A percentile compares a stretch with the other conserved stretches of the same genome.
Evolutionary conservation across 2,113 vertebrate species (phyloP).

Genomic region (Urocolius indicus): DNA sequence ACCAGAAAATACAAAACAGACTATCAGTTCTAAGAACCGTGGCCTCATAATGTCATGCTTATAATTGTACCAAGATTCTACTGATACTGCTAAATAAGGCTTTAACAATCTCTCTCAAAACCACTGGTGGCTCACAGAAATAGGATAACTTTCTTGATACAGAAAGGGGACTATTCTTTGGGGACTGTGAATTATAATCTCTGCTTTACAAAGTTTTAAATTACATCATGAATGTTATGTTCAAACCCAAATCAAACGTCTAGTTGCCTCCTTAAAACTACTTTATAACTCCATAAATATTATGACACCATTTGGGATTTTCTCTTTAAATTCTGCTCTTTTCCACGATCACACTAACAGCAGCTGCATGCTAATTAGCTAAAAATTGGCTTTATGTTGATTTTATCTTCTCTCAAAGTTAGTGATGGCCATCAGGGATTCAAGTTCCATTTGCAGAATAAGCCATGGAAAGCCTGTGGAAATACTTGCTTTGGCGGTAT

Average conservation of each 20-base stretch:
- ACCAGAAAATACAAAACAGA: neutral
- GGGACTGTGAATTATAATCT: neutral
- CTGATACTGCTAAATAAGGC: neutral
- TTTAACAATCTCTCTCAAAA: neutral
- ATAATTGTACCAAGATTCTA: neutral
- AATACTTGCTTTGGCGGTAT: neutral
- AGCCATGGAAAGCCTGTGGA: neutral
- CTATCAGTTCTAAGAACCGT: neutral
- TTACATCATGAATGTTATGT: neutral
- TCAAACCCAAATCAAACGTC: neutral
- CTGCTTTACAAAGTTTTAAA: neutral
- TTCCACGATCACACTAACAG: neutral
- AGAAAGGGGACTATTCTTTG: neutral
- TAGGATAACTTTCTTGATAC: neutral
- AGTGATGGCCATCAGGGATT: neutral
- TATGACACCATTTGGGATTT: neutral
- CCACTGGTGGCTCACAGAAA: neutral
- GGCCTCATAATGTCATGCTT: neutral
- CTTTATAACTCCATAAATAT: neutral
- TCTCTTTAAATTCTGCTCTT: neutral
- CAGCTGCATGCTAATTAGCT: neutral
- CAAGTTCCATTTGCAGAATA: neutral
- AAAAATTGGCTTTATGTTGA: neutral
- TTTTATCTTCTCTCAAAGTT: neutral
- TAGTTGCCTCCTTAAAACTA: neutral